A percentile compares a stretch with the other conserved stretches of the same genome.
These are phyloP conservation scores for Coregonus ussuriensis DNA, from an alignment of 2,797 vertebrate species.

Conservation along the genomic window DNA sequence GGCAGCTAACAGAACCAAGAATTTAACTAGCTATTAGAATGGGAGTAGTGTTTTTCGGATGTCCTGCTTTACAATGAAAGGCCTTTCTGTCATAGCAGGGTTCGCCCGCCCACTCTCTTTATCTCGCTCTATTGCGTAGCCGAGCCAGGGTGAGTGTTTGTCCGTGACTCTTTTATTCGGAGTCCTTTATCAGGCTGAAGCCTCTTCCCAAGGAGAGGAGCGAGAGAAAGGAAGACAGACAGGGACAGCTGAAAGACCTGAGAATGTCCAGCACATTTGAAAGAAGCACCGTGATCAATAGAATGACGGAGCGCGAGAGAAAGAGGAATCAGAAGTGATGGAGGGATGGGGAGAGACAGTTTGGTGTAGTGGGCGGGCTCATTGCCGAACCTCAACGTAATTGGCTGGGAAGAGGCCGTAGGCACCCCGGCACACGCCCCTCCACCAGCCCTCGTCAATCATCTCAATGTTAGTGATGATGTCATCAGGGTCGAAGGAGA, in stretches of 20 bases:
- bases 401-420: conserved; percentile 96
- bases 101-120: not conserved
- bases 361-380: conserved; percentile 43
- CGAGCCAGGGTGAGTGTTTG: not conserved
- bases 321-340: not conserved
- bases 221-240: conserved; percentile 6
- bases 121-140: not conserved
- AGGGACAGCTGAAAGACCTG: conserved; percentile 45
- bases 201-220: not conserved
- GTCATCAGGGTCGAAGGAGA: conserved; percentile 96
- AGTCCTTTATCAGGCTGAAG: not conserved
- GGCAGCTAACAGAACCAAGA: not conserved
- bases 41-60: not conserved
- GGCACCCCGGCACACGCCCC: conserved; percentile 87
- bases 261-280: conserved; percentile 44
- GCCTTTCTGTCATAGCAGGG: not conserved
- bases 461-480: conserved; percentile 98
- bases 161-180: not conserved
- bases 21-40: not conserved
- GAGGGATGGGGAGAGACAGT: conserved; percentile 10
- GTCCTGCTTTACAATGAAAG: not conserved
- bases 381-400: conserved; percentile 92
- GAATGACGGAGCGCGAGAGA: conserved; percentile 25
- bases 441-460: conserved; percentile 98
- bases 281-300: conserved; percentile 47